These are phyloP conservation scores for Liparis tanakae DNA, from an alignment of 2,797 vertebrate genomes.

Conservation along the genomic window DNA sequence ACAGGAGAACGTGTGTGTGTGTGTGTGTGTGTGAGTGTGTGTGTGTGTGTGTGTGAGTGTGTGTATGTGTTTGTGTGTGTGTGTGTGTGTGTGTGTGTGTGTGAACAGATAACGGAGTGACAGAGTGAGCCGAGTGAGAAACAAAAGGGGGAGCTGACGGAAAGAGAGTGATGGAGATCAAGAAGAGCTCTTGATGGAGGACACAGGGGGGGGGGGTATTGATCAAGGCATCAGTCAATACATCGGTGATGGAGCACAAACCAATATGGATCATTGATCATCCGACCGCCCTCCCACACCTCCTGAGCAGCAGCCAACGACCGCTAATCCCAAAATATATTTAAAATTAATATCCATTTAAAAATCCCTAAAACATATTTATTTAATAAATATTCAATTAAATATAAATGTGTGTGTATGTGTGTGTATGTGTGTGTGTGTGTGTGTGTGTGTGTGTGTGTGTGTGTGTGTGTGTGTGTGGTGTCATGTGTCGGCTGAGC, in stretches of 20 bases:
- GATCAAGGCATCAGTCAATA: constrained; percentile 51
- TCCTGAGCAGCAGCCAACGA: constrained; percentile 22
- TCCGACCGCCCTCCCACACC: constrained; percentile 25
- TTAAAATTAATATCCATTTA: too few relatives aligned
- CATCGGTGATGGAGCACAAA: constrained; percentile 30
- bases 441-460: too few relatives aligned
- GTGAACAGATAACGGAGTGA: constrained; percentile 57
- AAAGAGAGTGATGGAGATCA: constrained; percentile 40
- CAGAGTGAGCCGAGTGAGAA: constrained; percentile 62
- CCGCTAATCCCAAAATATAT: too few relatives aligned
- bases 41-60: constrained; percentile 40
- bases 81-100: constrained; percentile 11
- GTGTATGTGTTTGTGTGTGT: constrained; percentile 34
- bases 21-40: constrained; percentile 3
- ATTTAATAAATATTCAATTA: too few relatives aligned
- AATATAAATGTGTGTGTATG: too few relatives aligned
- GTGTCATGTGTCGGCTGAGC: too few relatives aligned
- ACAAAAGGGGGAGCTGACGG: constrained; percentile 55
- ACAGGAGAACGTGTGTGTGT: constrained; percentile 40
- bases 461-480: too few relatives aligned
- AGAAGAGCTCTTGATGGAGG: constrained; percentile 37
- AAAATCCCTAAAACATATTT: too few relatives aligned
- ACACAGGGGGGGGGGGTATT: constrained; percentile 17
- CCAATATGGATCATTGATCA: constrained; percentile 43
- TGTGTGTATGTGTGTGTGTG: too few relatives aligned